Evolutionary conservation across 2,797 vertebrate genomes (phyloP).

Genomic region (Siniperca obscura): DNA sequence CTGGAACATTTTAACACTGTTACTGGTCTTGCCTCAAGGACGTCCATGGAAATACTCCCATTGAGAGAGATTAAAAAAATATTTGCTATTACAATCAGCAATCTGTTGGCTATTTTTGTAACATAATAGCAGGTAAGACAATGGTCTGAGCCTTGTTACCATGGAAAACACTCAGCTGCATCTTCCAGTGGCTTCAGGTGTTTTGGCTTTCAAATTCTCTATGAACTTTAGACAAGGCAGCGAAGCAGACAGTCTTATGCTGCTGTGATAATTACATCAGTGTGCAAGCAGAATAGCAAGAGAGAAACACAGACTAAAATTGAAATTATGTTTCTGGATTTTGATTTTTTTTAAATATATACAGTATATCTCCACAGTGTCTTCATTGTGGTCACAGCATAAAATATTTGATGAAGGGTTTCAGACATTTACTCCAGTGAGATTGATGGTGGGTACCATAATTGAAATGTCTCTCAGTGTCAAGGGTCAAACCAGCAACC

Average conservation of each 20-base stretch:
- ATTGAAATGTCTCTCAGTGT: slow-evolving; percentile 50
- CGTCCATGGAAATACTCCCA: slow-evolving; percentile 54
- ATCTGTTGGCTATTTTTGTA: slow-evolving; percentile 47
- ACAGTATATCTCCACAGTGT: background rate
- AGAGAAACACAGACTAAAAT: background rate
- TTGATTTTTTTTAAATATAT: background rate
- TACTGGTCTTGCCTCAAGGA: slow-evolving; percentile 60
- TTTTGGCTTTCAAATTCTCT: slow-evolving; percentile 39
- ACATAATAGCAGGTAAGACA: slow-evolving; percentile 55
- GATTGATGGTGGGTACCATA: slow-evolving; percentile 13
- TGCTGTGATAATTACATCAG: slow-evolving; percentile 23
- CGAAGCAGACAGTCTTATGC: background rate
- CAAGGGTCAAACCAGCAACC: slow-evolving; percentile 50
- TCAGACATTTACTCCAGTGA: slow-evolving; percentile 38
- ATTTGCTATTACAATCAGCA: slow-evolving; percentile 29
- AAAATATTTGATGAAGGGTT: slow-evolving; percentile 25
- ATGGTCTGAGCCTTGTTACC: slow-evolving; percentile 69
- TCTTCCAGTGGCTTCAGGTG: slow-evolving; percentile 41
- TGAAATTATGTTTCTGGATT: background rate
- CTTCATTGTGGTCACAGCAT: background rate
- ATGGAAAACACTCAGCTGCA: slow-evolving; percentile 68
- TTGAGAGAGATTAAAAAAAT: slow-evolving; percentile 46
- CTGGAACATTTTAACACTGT: slow-evolving; percentile 52
- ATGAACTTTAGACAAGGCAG: slow-evolving; percentile 32
- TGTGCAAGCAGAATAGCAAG: slow-evolving; percentile 24